Evolutionary conservation across 2,888 invertebrate species (phyloP).

Genomic region (Axea sp.): DNA sequence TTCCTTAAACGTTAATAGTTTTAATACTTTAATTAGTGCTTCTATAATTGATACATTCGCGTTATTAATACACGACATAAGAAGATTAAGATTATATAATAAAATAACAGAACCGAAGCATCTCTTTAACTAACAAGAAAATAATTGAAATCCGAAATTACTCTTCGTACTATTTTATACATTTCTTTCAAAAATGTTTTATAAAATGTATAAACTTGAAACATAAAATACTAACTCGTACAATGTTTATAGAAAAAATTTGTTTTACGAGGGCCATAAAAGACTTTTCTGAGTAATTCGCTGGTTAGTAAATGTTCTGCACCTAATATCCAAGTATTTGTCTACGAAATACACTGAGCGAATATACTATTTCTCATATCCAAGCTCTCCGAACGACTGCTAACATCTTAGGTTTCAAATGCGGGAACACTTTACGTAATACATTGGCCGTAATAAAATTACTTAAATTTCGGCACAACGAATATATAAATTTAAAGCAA

Average conservation of each 20-base stretch:
- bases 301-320: constrained; percentile 35
- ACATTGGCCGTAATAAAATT: constrained; percentile 52
- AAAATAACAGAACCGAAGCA: too few relatives aligned
- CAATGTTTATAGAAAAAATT: constrained; percentile 37
- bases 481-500: constrained; percentile 40
- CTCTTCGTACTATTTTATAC: too few relatives aligned
- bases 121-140: too few relatives aligned
- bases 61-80: too few relatives aligned
- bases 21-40: too few relatives aligned
- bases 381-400: constrained; percentile 32
- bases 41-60: too few relatives aligned
- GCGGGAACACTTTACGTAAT: constrained; percentile 42
- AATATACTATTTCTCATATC: constrained; percentile 44
- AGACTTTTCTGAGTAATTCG: constrained; percentile 40
- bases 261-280: constrained; percentile 36
- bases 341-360: constrained; percentile 21
- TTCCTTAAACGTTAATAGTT: too few relatives aligned
- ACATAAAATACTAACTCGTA: constrained; percentile 21
- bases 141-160: too few relatives aligned
- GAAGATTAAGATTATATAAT: too few relatives aligned
- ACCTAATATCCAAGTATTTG: constrained; percentile 49
- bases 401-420: constrained; percentile 48
- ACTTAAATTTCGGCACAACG: constrained; percentile 43
- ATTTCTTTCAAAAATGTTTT: too few relatives aligned
- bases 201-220: too few relatives aligned